Evolutionary conservation across 1,140 invertebrate species (phyloP).

Genomic region (Daktulosphaira vitifoliae): DNA sequence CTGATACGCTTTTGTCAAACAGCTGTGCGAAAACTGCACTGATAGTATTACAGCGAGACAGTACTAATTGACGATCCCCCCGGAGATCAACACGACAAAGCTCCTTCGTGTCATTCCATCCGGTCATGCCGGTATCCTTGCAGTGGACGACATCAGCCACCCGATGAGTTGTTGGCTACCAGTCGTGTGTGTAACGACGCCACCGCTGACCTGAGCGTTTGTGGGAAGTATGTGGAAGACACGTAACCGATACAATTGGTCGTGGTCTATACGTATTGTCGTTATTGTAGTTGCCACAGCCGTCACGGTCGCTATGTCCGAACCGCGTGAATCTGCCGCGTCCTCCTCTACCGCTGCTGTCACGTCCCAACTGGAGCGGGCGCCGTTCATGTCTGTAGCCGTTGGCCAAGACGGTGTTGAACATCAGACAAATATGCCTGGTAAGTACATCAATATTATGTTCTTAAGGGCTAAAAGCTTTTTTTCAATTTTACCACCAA

Average conservation of each 20-base stretch:
- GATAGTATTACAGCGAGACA: too few species aligned
- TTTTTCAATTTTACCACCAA: too few species aligned
- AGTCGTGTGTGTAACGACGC: slow-evolving; percentile 29
- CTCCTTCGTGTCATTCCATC: slow-evolving; percentile 24
- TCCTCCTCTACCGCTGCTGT: neutral
- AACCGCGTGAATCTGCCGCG: slow-evolving; percentile 10
- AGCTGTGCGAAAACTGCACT: too few species aligned
- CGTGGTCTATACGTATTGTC: slow-evolving; percentile 31
- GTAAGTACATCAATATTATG: too few species aligned
- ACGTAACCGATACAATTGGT: slow-evolving; percentile 33
- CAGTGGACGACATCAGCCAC: slow-evolving; percentile 12
- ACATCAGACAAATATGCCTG: slow-evolving; percentile 21
- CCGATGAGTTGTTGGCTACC: slow-evolving; percentile 26
- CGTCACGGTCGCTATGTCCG: slow-evolving; percentile 25
- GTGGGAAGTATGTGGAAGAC: slow-evolving; percentile 31
- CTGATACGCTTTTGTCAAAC: too few species aligned
- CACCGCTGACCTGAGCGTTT: slow-evolving; percentile 27
- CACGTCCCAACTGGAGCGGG: slow-evolving; percentile 23
- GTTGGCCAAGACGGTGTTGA: slow-evolving; percentile 9
- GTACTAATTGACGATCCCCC: neutral
- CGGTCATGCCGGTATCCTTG: neutral
- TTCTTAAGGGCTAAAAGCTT: too few species aligned
- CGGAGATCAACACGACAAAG: slow-evolving; percentile 28
- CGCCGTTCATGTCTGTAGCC: slow-evolving; percentile 1
- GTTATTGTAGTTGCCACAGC: slow-evolving; percentile 28